Percentiles rank a stretch among this genome's conserved stretches.
Conservation (phyloP, 1,140 invertebrate genomes). For the Cryptotermes secundus region DNA sequence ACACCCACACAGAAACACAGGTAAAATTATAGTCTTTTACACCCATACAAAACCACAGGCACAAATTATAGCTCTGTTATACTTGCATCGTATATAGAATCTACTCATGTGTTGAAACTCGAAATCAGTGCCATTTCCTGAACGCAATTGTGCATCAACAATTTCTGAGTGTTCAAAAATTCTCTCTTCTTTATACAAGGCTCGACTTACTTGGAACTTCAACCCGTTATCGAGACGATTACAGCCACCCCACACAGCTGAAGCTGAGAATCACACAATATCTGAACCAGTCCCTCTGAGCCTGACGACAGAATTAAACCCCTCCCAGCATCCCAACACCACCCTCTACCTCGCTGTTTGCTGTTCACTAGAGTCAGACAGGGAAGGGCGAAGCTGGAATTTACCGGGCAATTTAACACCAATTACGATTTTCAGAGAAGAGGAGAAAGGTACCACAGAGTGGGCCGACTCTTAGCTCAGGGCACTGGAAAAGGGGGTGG, state of each 20-base stretch:
- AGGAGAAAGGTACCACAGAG: not conserved
- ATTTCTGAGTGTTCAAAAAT: no score
- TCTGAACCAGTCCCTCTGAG: not conserved
- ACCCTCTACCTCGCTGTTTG: not conserved
- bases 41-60: no score
- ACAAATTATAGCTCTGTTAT: no score
- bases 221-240: not conserved
- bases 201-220: no score
- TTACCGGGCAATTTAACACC: constrained; percentile 29
- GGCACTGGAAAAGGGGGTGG: no score
- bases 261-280: not conserved
- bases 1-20: no score
- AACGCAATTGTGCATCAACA: no score
- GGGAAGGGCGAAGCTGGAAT: not conserved
- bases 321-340: not conserved
- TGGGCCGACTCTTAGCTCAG: not conserved
- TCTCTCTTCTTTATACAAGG: no score
- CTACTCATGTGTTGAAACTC: no score
- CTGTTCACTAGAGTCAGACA: not conserved
- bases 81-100: no score
- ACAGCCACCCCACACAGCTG: not conserved
- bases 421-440: constrained; percentile 26
- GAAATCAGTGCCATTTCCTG: no score
- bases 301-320: not conserved
- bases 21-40: no score